These are phyloP conservation scores for Pediacus dermestoides DNA, from an alignment of 2,888 invertebrate species.

Conservation along the genomic window DNA sequence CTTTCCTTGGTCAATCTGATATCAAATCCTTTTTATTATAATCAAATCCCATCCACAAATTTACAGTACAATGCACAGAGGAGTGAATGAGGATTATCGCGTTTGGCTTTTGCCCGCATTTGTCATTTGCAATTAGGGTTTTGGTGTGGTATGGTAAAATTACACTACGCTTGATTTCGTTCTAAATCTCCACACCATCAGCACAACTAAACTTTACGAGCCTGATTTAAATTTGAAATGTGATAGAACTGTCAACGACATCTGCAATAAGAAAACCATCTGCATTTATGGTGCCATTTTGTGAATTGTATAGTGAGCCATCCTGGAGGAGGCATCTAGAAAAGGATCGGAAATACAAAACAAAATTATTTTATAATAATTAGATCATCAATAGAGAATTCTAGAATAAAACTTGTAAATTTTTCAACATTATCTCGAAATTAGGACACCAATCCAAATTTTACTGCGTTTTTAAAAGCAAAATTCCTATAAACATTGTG, in stretches of 20 bases:
- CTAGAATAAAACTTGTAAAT: no score
- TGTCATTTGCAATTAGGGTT: constrained; percentile 39
- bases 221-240: constrained; percentile 42
- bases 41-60: constrained; percentile 10
- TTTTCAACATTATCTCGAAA: no score
- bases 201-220: constrained; percentile 36
- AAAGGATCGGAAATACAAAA: no score
- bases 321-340: no score
- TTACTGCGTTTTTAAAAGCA: no score
- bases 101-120: constrained; percentile 28
- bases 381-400: no score
- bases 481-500: no score
- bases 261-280: constrained; percentile 28
- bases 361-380: no score
- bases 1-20: constrained; percentile 36
- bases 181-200: constrained; percentile 24
- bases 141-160: constrained; percentile 11
- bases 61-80: constrained; percentile 24
- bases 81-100: constrained; percentile 27
- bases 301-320: no score
- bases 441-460: no score
- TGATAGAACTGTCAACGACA: constrained; percentile 26
- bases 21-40: constrained; percentile 38
- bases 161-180: constrained; percentile 3
- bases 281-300: no score